Evolutionary conservation across 2,888 invertebrate species (phyloP).

Genomic region (Yponomeuta sedellus): DNA sequence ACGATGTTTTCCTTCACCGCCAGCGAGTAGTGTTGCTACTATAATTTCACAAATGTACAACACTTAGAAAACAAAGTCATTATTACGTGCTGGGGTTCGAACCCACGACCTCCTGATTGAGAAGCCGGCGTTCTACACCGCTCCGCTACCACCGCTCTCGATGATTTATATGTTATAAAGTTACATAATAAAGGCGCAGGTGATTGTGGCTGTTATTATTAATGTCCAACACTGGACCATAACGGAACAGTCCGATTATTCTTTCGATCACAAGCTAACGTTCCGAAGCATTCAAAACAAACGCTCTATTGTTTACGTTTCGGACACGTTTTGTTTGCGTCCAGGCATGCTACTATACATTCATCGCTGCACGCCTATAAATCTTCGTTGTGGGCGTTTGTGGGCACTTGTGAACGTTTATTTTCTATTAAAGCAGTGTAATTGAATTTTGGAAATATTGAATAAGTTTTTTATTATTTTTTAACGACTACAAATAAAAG

Average conservation of each 20-base stretch:
- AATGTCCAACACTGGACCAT: background rate
- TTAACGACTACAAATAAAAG: too few relatives aligned
- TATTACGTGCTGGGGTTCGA: too few relatives aligned
- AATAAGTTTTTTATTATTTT: background rate
- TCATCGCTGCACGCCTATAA: background rate
- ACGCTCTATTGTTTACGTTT: slow-evolving; percentile 9
- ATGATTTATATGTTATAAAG: too few relatives aligned
- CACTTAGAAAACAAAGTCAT: too few relatives aligned
- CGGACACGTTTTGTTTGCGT: slow-evolving; percentile 8
- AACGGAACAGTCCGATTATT: background rate
- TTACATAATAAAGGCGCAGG: too few relatives aligned
- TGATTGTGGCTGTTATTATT: background rate
- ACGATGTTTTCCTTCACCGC: too few relatives aligned
- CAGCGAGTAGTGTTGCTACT: too few relatives aligned
- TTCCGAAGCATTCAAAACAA: slow-evolving; percentile 7
- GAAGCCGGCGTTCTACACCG: too few relatives aligned
- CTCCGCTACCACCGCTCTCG: too few relatives aligned
- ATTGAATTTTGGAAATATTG: background rate
- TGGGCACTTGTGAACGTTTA: background rate
- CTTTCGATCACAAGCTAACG: slow-evolving; percentile 4
- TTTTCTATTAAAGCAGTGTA: background rate
- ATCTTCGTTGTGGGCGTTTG: background rate
- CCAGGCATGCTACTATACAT: background rate
- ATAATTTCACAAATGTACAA: too few relatives aligned
- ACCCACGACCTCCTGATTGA: too few relatives aligned